phyloP scores from a whole-genome alignment of 2,113 vertebrate species.

The Menidia beryllina region DNA sequence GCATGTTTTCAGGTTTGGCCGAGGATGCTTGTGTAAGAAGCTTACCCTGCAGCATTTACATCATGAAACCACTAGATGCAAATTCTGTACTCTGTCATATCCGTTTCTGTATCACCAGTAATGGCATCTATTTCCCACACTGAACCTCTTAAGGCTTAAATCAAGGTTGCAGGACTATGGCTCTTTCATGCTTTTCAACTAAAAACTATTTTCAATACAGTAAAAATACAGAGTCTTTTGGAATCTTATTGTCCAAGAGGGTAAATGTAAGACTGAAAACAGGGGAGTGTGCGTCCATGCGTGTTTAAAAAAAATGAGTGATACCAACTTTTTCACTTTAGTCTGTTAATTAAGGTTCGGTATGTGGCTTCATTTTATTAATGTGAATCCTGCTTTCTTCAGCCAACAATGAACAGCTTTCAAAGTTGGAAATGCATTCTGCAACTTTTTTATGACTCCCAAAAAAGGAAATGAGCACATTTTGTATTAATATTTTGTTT shows the following conservation, averaged over 20 bases:
- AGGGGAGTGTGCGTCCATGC: too few species aligned
- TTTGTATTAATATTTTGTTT: too few species aligned
- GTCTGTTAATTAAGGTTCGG: too few species aligned
- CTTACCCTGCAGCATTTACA: constrained; percentile 53
- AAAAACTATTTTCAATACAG: not conserved
- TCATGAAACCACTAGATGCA: constrained; percentile 40
- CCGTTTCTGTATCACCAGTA: constrained; percentile 1
- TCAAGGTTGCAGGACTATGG: not conserved
- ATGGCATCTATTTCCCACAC: not conserved
- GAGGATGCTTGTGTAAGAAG: constrained; percentile 44
- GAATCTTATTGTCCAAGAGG: not conserved
- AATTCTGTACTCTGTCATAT: constrained; percentile 28
- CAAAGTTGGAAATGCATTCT: too few species aligned
- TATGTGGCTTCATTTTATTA: too few species aligned
- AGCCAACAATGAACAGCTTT: too few species aligned
- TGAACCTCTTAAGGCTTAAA: not conserved
- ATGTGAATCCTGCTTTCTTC: too few species aligned
- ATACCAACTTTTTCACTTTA: too few species aligned
- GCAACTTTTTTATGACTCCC: too few species aligned
- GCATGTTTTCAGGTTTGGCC: not conserved
- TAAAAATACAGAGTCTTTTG: not conserved
- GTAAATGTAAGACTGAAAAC: not conserved
- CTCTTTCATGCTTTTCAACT: not conserved
- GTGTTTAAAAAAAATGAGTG: too few species aligned
- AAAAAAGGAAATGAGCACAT: too few species aligned